Evolutionary conservation across 2,888 invertebrate species (phyloP).

Genomic region (Tenodera sinensis): DNA sequence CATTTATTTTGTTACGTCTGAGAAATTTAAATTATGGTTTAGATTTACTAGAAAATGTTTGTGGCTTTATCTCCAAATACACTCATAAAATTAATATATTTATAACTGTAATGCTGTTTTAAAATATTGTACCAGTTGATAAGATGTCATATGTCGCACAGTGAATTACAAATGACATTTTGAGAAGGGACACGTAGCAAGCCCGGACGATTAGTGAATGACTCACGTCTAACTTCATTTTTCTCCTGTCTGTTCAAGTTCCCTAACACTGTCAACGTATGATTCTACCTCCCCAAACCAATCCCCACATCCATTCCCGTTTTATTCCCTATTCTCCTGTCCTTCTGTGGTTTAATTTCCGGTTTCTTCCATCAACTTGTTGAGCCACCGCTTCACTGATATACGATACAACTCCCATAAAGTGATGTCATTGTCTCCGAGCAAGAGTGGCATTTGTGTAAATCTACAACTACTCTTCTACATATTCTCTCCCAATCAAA

Average conservation of each 20-base stretch:
- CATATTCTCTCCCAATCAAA: no score
- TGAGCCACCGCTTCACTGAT: not conserved
- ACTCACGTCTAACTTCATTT: not conserved
- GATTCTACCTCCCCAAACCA: not conserved
- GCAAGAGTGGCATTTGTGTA: not conserved
- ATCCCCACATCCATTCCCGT: not conserved
- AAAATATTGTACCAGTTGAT: no score
- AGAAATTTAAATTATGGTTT: no score
- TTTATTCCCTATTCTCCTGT: not conserved
- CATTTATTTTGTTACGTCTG: no score
- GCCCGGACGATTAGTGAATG: no score
- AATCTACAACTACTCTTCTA: not conserved
- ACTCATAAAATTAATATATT: no score
- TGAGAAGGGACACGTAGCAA: no score
- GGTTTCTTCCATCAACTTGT: constrained; percentile 9
- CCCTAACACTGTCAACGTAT: not conserved
- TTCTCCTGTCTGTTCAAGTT: not conserved
- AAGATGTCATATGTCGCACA: no score
- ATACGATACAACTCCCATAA: not conserved
- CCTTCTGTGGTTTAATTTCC: constrained; percentile 17
- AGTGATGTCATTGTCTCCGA: not conserved
- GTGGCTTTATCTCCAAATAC: no score
- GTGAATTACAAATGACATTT: no score
- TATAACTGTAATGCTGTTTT: no score
- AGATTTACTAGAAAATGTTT: no score